Evolutionary conservation across 1,140 invertebrate species (phyloP).

Genomic region (Andricus grossulariae): DNA sequence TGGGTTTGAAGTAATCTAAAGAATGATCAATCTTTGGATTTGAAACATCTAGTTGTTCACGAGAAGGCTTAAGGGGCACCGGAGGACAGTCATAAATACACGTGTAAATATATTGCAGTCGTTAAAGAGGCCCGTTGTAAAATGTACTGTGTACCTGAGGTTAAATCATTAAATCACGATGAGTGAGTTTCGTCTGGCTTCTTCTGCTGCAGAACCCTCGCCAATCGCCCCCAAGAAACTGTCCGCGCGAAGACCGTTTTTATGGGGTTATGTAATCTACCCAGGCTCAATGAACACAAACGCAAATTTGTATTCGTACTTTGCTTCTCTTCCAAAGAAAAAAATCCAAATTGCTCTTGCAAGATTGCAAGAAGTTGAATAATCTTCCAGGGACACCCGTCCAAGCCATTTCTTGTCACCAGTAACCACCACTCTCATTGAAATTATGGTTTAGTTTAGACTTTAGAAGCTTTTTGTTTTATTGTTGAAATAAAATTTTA

Average conservation of each 20-base stretch:
- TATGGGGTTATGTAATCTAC: slow-evolving; percentile 32
- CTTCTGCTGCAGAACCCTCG: slow-evolving; percentile 17
- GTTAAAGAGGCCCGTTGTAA: slow-evolving; percentile 65
- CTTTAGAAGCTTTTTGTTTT: neutral
- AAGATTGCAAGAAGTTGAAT: slow-evolving; percentile 22
- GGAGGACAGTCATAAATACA: slow-evolving; percentile 69
- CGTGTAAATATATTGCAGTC: slow-evolving; percentile 72
- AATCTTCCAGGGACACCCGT: neutral
- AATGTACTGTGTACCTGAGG: slow-evolving; percentile 63
- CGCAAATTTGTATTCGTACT: slow-evolving; percentile 24
- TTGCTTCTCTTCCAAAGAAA: neutral
- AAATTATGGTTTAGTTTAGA: neutral
- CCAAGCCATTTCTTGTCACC: neutral
- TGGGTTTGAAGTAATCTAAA: slow-evolving; percentile 36
- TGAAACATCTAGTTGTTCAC: neutral
- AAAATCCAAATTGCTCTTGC: slow-evolving; percentile 11
- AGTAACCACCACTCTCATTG: neutral
- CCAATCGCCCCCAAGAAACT: slow-evolving; percentile 37
- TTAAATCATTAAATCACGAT: slow-evolving; percentile 67
- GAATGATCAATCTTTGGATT: slow-evolving; percentile 25
- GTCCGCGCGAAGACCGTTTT: slow-evolving; percentile 36
- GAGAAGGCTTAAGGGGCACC: slow-evolving; percentile 45
- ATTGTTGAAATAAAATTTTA: neutral
- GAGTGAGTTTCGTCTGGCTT: slow-evolving; percentile 45
- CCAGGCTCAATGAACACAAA: slow-evolving; percentile 20